Conservation (phyloP, 1,140 invertebrate genomes). For the Drosophila busckii region DNA sequence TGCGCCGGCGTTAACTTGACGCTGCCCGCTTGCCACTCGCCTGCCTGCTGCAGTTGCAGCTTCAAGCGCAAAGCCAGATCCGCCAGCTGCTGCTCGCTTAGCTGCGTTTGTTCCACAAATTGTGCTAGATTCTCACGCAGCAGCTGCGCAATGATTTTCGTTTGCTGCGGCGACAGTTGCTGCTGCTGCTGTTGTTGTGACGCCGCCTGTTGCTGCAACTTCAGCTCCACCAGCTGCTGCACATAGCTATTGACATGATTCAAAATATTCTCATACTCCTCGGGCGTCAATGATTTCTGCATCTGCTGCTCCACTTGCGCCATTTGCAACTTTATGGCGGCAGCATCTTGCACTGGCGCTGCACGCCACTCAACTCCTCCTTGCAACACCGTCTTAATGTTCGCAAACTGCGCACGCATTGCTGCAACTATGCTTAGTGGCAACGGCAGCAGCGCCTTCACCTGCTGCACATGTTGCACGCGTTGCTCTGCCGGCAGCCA, state of each 20-base stretch:
- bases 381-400: constrained; percentile 11
- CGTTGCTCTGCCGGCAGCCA: constrained; percentile 51
- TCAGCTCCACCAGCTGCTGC: constrained; percentile 63
- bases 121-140: constrained; percentile 56
- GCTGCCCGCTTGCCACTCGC: constrained; percentile 26
- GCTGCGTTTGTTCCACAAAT: constrained; percentile 9
- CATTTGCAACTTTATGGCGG: constrained; percentile 36
- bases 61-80: constrained; percentile 38
- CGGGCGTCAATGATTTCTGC: constrained; percentile 51
- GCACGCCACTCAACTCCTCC: not conserved
- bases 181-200: constrained; percentile 2
- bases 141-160: constrained; percentile 47
- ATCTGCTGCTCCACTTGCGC: constrained; percentile 49
- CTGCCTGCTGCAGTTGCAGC: constrained; percentile 32
- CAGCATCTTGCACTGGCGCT: constrained; percentile 1
- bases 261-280: constrained; percentile 73
- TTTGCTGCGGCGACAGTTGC: constrained; percentile 48
- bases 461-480: constrained; percentile 25
- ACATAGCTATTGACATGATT: constrained; percentile 76
- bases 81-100: constrained; percentile 43
- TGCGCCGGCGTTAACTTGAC: constrained; percentile 64
- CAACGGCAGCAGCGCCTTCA: constrained; percentile 45
- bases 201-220: constrained; percentile 48
- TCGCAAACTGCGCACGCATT: constrained; percentile 19
- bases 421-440: constrained; percentile 40